phyloP scores from a whole-genome alignment of 2,113 vertebrate species.

The Dermatemys mawii region DNA sequence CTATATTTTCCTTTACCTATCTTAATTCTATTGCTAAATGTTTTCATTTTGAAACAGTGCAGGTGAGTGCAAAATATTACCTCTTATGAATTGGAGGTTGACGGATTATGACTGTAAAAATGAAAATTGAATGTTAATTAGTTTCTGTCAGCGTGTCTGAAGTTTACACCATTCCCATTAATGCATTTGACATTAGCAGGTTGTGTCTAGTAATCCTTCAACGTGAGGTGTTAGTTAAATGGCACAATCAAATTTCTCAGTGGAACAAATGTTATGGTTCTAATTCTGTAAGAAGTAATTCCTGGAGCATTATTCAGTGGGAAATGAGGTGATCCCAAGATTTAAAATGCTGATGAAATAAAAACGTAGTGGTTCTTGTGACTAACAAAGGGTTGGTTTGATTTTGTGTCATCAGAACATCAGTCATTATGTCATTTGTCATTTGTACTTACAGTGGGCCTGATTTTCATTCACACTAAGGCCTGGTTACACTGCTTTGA shows the following conservation, averaged over 20 bases:
- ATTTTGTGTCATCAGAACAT: constrained; percentile 31
- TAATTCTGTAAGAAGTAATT: constrained; percentile 18
- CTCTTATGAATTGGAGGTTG: constrained; percentile 54
- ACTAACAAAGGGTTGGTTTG: constrained; percentile 4
- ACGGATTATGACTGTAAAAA: constrained; percentile 68
- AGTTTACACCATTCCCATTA: constrained; percentile 46
- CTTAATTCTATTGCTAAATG: constrained; percentile 3
- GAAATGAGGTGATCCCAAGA: neutral
- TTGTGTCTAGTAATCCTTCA: constrained; percentile 50
- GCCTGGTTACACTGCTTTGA: neutral
- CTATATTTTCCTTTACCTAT: constrained; percentile 49
- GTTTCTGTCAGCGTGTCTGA: constrained; percentile 51
- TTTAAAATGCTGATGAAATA: constrained; percentile 38
- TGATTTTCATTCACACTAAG: neutral
- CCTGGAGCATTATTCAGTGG: neutral
- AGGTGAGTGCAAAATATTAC: constrained; percentile 56
- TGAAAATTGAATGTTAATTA: constrained; percentile 58
- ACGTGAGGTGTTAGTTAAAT: constrained; percentile 26
- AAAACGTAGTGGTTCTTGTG: neutral
- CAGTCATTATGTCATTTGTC: constrained; percentile 20
- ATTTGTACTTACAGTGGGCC: neutral
- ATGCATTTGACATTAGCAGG: constrained; percentile 55
- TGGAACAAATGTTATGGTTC: neutral
- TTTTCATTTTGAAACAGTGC: constrained; percentile 39
- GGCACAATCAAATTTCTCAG: constrained; percentile 22